A percentile compares a stretch with the other conserved stretches of the same genome.
phyloP scores from a whole-genome alignment of 2,888 invertebrate genomes.

The Colostygia pectinataria region DNA sequence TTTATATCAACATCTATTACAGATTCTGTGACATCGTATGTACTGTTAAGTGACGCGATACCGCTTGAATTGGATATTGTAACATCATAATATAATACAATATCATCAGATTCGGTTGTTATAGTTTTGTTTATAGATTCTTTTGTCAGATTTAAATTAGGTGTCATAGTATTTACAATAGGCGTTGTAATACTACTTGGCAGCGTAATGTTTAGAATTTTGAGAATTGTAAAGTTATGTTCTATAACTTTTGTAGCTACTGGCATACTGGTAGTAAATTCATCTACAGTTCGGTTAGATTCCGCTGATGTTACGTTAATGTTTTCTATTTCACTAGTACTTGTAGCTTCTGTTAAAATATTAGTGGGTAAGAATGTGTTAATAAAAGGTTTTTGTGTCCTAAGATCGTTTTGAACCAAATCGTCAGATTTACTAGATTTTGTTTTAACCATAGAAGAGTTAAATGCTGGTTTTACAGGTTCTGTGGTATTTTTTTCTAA shows the following conservation, averaged over 20 bases:
- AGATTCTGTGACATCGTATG: too few species aligned
- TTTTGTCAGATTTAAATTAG: background rate
- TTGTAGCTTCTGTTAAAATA: background rate
- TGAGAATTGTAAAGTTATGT: background rate
- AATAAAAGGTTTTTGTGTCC: too few species aligned
- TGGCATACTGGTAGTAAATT: background rate
- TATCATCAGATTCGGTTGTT: background rate
- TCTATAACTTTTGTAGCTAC: background rate
- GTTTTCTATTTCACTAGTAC: background rate
- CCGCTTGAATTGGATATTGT: background rate
- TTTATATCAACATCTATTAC: too few species aligned
- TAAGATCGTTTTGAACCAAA: too few species aligned
- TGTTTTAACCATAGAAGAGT: too few species aligned
- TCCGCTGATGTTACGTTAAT: background rate
- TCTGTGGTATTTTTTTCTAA: too few species aligned
- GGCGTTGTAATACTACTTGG: background rate
- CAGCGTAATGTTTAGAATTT: background rate
- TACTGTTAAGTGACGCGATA: background rate
- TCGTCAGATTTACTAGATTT: too few species aligned
- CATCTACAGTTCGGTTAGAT: background rate
- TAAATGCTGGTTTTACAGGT: too few species aligned
- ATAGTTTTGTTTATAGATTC: background rate
- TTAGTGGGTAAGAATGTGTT: background rate
- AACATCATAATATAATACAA: background rate
- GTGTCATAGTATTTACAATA: background rate